phyloP scores from a whole-genome alignment of 2,113 vertebrate genomes.

The Numida meleagris region DNA sequence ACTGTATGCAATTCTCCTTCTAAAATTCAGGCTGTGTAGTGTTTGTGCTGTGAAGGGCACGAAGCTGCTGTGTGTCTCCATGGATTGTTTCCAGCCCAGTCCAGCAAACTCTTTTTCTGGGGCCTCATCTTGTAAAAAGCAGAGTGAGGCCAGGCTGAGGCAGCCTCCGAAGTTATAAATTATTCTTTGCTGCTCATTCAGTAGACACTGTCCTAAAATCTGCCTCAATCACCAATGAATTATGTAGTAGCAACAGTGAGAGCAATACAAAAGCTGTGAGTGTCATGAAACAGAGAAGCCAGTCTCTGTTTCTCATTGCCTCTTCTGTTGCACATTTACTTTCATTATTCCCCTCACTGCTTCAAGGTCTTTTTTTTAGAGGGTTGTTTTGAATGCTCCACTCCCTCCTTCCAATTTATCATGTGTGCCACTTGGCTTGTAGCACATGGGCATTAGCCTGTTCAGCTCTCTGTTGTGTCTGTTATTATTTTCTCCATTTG shows the following conservation, averaged over 20 bases:
- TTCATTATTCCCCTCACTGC: background rate
- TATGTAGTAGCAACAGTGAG: background rate
- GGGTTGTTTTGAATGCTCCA: background rate
- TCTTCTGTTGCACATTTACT: background rate
- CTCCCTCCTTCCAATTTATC: background rate
- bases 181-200: background rate
- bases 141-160: background rate
- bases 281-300: background rate
- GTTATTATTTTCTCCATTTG: background rate
- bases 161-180: background rate
- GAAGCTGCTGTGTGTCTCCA: background rate
- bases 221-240: background rate
- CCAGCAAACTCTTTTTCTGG: background rate
- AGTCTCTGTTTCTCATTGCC: background rate
- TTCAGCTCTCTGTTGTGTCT: background rate
- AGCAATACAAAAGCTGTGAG: background rate
- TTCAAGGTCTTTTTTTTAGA: background rate
- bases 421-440: background rate
- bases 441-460: background rate
- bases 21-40: background rate
- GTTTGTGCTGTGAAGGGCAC: accelerated
- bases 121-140: background rate
- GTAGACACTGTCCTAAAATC: background rate
- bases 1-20: background rate
- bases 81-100: background rate